Conservation (phyloP, 1,140 invertebrate genomes). For the Macrocentrus cingulum region DNA sequence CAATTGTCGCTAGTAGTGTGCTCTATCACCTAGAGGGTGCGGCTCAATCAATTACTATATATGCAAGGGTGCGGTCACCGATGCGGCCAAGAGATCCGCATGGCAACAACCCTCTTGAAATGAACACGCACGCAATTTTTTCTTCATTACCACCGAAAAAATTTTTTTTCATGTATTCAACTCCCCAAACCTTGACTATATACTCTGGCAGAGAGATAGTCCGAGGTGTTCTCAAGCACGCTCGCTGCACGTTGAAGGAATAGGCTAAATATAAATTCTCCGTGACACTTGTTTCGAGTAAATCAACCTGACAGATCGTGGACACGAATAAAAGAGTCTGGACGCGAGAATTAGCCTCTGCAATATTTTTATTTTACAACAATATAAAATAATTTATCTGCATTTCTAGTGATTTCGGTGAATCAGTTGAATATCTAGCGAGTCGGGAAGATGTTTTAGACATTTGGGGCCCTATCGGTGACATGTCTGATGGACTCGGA, state of each 20-base stretch:
- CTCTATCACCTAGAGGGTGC: constrained; percentile 46
- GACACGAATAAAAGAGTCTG: constrained; percentile 1
- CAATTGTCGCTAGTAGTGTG: constrained; percentile 25
- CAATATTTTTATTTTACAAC: constrained; percentile 7
- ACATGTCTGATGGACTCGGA: no score
- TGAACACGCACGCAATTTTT: no score
- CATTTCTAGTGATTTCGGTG: not conserved
- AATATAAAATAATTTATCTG: constrained; percentile 22
- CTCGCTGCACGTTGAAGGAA: constrained; percentile 1
- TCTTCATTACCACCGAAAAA: no score
- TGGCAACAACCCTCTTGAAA: constrained; percentile 47
- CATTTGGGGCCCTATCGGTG: no score
- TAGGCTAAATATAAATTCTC: constrained; percentile 38
- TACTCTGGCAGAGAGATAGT: not conserved
- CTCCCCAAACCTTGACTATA: constrained; percentile 16
- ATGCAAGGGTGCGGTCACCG: constrained; percentile 41
- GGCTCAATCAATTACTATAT: constrained; percentile 51
- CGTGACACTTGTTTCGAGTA: constrained; percentile 54
- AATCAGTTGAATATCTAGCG: no score
- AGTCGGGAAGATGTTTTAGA: no score
- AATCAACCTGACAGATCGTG: constrained; percentile 41
- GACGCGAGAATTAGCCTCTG: constrained; percentile 15
- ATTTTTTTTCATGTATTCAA: no score
- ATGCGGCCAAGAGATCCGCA: constrained; percentile 31
- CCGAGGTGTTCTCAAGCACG: no score